Evolutionary conservation across 2,113 vertebrate genomes (phyloP).

Genomic region (Rhodinocichla rosea): DNA sequence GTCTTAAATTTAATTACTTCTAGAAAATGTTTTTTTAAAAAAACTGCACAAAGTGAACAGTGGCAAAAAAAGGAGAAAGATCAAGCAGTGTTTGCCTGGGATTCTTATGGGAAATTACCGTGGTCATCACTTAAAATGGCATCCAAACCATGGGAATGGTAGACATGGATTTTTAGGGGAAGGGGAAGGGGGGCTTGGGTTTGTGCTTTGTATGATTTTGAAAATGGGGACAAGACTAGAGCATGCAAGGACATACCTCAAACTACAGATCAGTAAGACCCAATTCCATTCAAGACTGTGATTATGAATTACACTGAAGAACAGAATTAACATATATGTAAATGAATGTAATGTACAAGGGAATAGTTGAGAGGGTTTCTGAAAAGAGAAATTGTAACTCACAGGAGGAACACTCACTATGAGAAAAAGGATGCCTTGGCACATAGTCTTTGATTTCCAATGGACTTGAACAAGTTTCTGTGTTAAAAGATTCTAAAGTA

Average conservation of each 20-base stretch:
- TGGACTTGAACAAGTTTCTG: not conserved
- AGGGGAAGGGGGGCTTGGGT: rapidly evolving
- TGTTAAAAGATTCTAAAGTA: not conserved
- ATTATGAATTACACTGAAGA: not conserved
- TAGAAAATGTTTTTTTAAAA: not conserved
- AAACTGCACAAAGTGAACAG: rapidly evolving
- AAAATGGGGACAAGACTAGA: not conserved
- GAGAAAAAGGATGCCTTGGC: not conserved
- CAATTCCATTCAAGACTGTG: not conserved
- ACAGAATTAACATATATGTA: not conserved
- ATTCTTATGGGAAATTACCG: not conserved
- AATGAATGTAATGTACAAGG: not conserved
- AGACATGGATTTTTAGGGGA: not conserved
- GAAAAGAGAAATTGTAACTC: not conserved
- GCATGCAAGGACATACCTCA: not conserved
- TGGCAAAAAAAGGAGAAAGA: not conserved
- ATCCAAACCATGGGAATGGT: not conserved
- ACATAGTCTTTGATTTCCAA: not conserved
- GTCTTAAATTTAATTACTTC: not conserved
- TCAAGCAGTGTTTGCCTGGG: not conserved
- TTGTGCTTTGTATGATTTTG: not conserved
- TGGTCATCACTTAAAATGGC: not conserved
- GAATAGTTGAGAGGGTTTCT: not conserved
- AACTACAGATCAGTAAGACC: not conserved
- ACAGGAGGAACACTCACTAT: not conserved